Percentiles rank a stretch among this genome's conserved stretches.
phyloP scores from a whole-genome alignment of 2,113 vertebrate genomes.

The Cryptoleucopteryx plumbea region DNA sequence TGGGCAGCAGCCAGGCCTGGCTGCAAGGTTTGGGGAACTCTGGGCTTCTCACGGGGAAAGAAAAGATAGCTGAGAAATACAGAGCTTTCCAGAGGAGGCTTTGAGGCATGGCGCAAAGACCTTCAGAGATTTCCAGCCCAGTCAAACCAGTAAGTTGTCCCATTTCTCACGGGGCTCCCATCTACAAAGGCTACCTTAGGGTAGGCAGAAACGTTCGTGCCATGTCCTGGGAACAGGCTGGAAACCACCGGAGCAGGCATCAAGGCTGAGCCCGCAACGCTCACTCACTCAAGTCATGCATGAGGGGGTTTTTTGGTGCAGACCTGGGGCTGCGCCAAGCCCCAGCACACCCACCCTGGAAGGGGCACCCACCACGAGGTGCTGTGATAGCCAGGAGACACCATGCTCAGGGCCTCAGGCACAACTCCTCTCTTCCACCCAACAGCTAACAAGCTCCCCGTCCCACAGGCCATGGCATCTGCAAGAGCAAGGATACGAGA shows the following conservation, averaged over 20 bases:
- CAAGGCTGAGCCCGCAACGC: not conserved
- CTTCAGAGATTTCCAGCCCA: not conserved
- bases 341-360: not conserved
- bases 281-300: no score
- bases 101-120: not conserved
- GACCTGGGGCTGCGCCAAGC: not conserved
- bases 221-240: not conserved
- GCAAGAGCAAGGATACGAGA: not conserved
- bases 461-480: not conserved
- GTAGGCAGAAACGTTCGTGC: not conserved
- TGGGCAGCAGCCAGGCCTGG: not conserved
- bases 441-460: not conserved
- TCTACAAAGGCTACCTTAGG: not conserved
- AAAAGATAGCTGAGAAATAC: not conserved
- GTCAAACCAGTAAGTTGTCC: not conserved
- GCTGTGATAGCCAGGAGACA: not conserved
- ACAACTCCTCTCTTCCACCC: not conserved
- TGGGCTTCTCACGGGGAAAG: not conserved
- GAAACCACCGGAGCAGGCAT: not conserved
- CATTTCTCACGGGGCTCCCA: not conserved
- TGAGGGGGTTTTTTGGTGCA: not conserved
- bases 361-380: not conserved
- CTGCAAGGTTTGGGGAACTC: not conserved
- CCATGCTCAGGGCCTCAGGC: not conserved
- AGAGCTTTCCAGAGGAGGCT: not conserved